Evolutionary conservation across 2,888 invertebrate genomes (phyloP), one percentile per base, ranked within the genome.

Genomic region (Hemistola chrysoprasaria): DNA sequence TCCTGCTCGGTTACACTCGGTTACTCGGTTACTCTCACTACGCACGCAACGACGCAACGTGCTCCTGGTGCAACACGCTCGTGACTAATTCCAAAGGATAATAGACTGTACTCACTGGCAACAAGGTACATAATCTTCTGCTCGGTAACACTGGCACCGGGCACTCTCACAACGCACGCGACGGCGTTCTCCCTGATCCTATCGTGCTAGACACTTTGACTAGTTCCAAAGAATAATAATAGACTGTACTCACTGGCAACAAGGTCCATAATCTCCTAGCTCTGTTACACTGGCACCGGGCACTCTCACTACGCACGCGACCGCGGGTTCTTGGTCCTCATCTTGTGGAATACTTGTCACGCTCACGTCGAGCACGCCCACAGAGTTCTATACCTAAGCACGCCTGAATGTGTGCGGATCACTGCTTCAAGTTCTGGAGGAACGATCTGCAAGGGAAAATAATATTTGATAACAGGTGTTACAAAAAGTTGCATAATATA

Each of bases 401-500:
- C 85, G 0, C 60, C 74, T 0, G 62, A 57, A 28, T 74, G 76
- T 1, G 51, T 39, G 0, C 59, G 56, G 20, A 88, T 80, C 11
- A 84, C 63, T 5, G 64, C 71, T 37, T 85, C 86, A 6, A 86
- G 1, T 45, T 85, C 84, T 1, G 63, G 47, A 2, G 86, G 83
- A 6, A 69, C 23, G 22, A 87, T 55, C 87, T 87, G 53, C 5
- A 41, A 34, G 2, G 2, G 1, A 30, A 6, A 7, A n/a, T n/a
- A n/a, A 16, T n/a, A n/a, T n/a, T n/a, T n/a, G n/a, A n/a, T n/a
- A n/a, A n/a, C n/a, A n/a, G n/a, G n/a, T n/a, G n/a, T n/a, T n/a
- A n/a, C n/a, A n/a, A n/a, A n/a, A n/a, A n/a, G n/a, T n/a, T n/a
- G n/a, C n/a, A n/a, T n/a, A n/a, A n/a, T n/a, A n/a, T n/a, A n/a